Evolutionary conservation across 2,888 invertebrate species (phyloP).

Genomic region (Drosophila phalerata): DNA sequence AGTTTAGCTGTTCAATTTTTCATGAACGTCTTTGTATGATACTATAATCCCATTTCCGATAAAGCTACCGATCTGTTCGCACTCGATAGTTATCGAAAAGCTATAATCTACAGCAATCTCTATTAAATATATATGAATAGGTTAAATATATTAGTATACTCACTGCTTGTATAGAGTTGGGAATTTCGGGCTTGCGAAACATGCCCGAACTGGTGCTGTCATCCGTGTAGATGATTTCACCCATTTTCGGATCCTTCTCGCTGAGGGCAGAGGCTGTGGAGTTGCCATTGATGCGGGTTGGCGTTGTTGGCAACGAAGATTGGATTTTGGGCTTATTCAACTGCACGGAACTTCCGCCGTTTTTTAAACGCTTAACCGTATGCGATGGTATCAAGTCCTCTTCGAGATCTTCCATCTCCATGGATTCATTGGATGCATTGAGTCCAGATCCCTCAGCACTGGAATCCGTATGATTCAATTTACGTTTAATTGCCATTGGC

Average conservation of each 20-base stretch:
- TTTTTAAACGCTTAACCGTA: conserved; percentile 86
- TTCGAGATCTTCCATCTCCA: conserved; percentile 86
- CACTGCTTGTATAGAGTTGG: conserved; percentile 74
- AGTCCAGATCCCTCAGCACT: conserved; percentile 71
- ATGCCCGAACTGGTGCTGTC: conserved; percentile 83
- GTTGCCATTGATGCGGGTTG: conserved; percentile 80
- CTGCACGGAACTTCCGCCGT: conserved; percentile 83
- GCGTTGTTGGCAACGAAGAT: conserved; percentile 52
- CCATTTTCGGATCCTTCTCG: conserved; percentile 70
- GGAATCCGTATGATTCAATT: conserved; percentile 86
- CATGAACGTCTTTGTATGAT: too few species aligned
- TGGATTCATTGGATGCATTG: conserved; percentile 85
- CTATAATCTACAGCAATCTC: not conserved
- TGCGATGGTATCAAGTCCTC: conserved; percentile 86
- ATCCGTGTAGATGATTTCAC: conserved; percentile 85
- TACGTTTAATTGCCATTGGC: conserved; percentile 83
- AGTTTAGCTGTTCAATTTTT: too few species aligned
- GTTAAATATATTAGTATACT: conserved; percentile 28
- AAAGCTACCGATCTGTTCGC: too few species aligned
- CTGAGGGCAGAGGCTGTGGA: conserved; percentile 30
- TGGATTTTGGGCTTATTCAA: conserved; percentile 68
- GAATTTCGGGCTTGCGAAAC: conserved; percentile 83
- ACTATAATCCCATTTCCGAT: too few species aligned
- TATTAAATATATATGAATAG: not conserved
- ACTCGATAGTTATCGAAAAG: not conserved